phyloP scores from a whole-genome alignment of 2,797 vertebrate genomes.

The Ctenosaura bakeri region DNA sequence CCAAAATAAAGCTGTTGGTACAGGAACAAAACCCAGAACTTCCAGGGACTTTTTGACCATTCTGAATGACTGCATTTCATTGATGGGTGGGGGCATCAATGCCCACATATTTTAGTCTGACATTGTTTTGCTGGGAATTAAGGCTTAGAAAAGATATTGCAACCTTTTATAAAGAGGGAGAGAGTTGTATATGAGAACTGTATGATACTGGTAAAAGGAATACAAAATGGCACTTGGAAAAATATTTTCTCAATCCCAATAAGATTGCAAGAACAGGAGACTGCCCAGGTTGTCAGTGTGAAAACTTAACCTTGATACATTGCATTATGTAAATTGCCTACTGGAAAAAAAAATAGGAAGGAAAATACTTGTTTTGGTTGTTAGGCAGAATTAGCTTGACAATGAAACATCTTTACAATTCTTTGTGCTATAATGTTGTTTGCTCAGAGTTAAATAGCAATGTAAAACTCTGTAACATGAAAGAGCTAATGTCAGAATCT shows the following conservation, averaged over 20 bases:
- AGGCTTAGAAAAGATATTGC: too few species aligned
- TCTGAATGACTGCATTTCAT: too few species aligned
- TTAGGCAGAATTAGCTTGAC: slow-evolving; percentile 48
- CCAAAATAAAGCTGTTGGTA: too few species aligned
- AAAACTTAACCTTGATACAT: slow-evolving; percentile 57
- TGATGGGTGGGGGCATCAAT: too few species aligned
- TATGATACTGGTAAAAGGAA: background rate
- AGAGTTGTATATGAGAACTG: background rate
- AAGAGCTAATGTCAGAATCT: background rate
- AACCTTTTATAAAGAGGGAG: too few species aligned
- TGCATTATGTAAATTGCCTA: slow-evolving; percentile 51
- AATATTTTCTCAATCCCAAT: too few species aligned
- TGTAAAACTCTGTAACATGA: background rate
- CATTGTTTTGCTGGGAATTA: too few species aligned
- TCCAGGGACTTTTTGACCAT: too few species aligned
- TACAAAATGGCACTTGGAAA: too few species aligned
- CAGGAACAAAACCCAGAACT: too few species aligned
- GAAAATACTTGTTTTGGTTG: slow-evolving; percentile 45
- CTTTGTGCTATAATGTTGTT: background rate
- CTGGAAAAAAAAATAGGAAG: slow-evolving; percentile 45
- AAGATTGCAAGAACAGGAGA: slow-evolving; percentile 11
- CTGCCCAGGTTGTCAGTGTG: slow-evolving; percentile 33
- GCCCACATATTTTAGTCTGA: too few species aligned
- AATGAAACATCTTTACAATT: slow-evolving; percentile 37
- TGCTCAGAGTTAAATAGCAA: background rate